Base-by-base conservation (phyloP, 2,113 vertebrate genomes). In the Xyliphius kryptos region DNA sequence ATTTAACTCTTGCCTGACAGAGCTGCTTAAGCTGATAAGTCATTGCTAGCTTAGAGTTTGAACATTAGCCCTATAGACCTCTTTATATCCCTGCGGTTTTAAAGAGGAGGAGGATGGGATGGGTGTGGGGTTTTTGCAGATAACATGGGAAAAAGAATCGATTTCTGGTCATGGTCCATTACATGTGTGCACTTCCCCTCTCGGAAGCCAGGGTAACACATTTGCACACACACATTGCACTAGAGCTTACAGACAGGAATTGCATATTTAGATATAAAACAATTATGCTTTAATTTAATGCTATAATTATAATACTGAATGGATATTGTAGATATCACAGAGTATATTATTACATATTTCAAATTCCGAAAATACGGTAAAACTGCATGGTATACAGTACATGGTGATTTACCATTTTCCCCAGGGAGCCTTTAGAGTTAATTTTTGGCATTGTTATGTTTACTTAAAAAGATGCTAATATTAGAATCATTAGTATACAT, bases 121-220 rank as follows among this genome's bases (percentile, higher is more conserved):
- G 9, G 16, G 22, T 51, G 16, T n/a, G 37, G 10, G 44, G n/a
- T n/a, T n/a, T n/a, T n/a, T n/a, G n/a, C n/a, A n/a, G n/a, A n/a
- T 54, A 62, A 66, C 60, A 63, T 41, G 51, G 49, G 36, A 59
- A 70, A 63, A 63, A 66, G 54, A 67, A 74, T 74, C 26, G 64
- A 74, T 70, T 70, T 66, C 68, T 6, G 57, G 64, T 55, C 63
- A 70, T 47, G 61, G 63, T 53, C 59, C 68, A 74, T 74, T 74
- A 74, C 60, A 63, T 38, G 63, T 58, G 59, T 70, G 67, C 67
- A 48, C 43, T 67, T 62, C 63, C 46, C 50, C 37, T 59, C 32
- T 67, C 47, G 46, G 41, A 62, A 55, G 41, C 64, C 54, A 43
- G 49, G 49, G 57, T 59, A 66, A 63, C 49, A 68, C 21, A 21